Base-by-base conservation (phyloP, 2,113 vertebrate genomes). In the Vidua chalybeata region DNA sequence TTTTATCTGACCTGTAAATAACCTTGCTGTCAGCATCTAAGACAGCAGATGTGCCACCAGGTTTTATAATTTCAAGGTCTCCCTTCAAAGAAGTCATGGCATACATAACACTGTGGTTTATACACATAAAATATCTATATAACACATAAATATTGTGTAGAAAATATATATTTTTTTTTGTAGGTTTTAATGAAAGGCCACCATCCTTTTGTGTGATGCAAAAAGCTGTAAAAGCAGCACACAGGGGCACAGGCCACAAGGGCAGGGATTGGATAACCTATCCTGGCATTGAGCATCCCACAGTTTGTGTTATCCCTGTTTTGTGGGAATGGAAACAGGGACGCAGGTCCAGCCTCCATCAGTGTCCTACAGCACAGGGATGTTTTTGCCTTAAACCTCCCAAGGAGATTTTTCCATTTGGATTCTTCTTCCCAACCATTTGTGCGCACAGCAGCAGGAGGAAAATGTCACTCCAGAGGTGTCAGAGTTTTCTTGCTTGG, bases 81-180 rank as follows among this genome's bases (percentile, higher is more conserved):
- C 12, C 27, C n/a, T 66, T 17, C 31, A 28, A 35, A 31, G 33
- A 35, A 28, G 9, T 24, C 48, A 15, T 2, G 5, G 22, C 16
- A 11, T 2, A 6, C 6, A 2, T 30, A 66, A 43, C 10, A 5
- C 6, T 35, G 8, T 27, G 22, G 3, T 33, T 6, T 17, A 35
- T n/a, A 17, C 6, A 18, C 3, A 23, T 3, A 28, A 43, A 67
- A 37, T 21, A 68, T 4, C 33, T 15, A 12, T 19, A 13, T 3
- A 45, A 37, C 21, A 52, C 4, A 19, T 12, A 22, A 27, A 52
- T 45, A 23, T 2, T 23, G 5, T 18, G 14, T 5, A 45, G 62
- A 37, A 3, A 27, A 27, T 43, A 22, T 1, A 3, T 3, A 1
- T 8, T 1, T 64, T 46, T 46, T 43, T 84, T 27, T 58, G 37